Base-by-base conservation (phyloP, 1,140 invertebrate genomes). In the Drosophila arawakana region DNA sequence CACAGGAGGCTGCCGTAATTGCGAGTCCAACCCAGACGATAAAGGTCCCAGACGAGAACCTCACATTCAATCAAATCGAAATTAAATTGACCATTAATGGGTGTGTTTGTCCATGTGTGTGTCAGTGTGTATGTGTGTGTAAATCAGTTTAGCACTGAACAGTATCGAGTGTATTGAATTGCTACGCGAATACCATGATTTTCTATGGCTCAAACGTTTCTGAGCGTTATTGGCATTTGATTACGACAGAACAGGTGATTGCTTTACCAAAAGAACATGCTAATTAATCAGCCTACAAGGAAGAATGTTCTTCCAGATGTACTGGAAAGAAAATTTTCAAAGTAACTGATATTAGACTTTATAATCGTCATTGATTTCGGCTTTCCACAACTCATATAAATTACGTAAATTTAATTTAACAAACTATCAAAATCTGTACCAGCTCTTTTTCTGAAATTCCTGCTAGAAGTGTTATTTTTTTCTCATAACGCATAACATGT, bases 61-160 rank as follows among this genome's bases (percentile, higher is more conserved):
- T 37, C 50, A 59, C 34, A 71, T 52, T 73, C 75, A 81, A 83
- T 81, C 80, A 81, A 91, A 91, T 91, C 80, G 82, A 83, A 91
- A 88, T 91, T 83, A 88, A 91, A 91, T 91, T 88, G 88, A 91
- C 80, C 88, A 91, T 88, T 91, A 91, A 88, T 91, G 75, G 72
- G 41, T 61, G 44, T 60, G 66, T 25, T 37, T 49, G 9, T 25
- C 18, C 39, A 50, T 73, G 70, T 61, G 67, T 65, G 13, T 35
- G 76, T 60, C 2, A 5, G 54, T 76, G 70, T 61, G 63, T 65
- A 11, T 35, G 73, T 60, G 67, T 50, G 50, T 41, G 46, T 59
- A 39, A 52, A 35, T 62, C 30, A 47, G 60, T 72, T 35, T 66
- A 15, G 43, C 15, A 15, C 21, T 59, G 49, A 13, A 34, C 15